These are phyloP conservation scores for Crocodylus rhombifer DNA, from an alignment of 2,797 vertebrate species.

Conservation along the genomic window DNA sequence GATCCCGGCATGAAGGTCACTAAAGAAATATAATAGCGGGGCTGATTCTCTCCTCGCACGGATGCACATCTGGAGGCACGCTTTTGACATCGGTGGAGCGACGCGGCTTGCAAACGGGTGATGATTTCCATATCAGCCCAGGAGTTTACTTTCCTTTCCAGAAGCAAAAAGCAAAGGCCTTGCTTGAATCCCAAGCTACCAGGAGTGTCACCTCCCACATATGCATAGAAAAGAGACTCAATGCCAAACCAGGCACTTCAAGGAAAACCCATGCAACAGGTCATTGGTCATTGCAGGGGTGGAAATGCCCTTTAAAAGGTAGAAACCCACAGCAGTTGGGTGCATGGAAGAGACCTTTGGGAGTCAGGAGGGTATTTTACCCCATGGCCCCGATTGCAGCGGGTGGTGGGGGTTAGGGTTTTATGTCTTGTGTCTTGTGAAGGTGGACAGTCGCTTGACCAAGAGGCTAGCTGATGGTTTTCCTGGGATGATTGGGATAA, in stretches of 20 bases:
- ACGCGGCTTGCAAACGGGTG: background rate
- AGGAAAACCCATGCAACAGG: background rate
- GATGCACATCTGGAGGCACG: background rate
- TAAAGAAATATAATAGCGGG: background rate
- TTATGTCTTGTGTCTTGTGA: too few relatives aligned
- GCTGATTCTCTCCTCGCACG: background rate
- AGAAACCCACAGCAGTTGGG: background rate
- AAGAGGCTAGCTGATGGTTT: too few relatives aligned
- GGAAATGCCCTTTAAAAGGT: fast-evolving
- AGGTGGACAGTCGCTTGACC: too few relatives aligned
- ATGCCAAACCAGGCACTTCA: background rate
- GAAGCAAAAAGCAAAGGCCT: background rate
- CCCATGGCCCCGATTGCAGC: too few relatives aligned
- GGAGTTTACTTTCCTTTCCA: too few relatives aligned
- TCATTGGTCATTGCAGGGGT: background rate
- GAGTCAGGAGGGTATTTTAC: too few relatives aligned
- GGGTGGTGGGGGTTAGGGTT: too few relatives aligned
- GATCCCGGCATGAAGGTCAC: background rate
- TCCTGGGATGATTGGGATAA: too few relatives aligned
- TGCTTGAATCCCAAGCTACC: background rate
- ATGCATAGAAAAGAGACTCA: background rate
- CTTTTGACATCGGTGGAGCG: background rate
- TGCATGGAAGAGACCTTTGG: background rate
- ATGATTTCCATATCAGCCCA: background rate
- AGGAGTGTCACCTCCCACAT: background rate